Evolutionary conservation across 2,797 vertebrate species (phyloP).

Genomic region (Pteropus rufus): DNA sequence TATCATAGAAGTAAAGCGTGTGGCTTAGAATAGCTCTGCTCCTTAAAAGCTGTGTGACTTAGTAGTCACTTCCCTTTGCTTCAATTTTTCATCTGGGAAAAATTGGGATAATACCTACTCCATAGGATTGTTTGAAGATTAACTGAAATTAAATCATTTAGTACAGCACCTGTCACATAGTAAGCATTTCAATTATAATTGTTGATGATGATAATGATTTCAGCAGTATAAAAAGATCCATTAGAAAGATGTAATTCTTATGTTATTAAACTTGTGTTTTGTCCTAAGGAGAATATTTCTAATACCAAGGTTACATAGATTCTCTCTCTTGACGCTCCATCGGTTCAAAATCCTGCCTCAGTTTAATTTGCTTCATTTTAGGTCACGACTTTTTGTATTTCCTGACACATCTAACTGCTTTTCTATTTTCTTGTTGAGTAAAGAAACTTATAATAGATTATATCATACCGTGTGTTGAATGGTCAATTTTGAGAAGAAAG

Average conservation of each 20-base stretch:
- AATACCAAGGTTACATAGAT: background rate
- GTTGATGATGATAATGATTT: background rate
- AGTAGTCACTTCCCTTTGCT: background rate
- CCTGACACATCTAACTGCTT: slow-evolving; percentile 22
- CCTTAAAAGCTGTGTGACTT: background rate
- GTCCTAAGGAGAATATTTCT: background rate
- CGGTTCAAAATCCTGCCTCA: background rate
- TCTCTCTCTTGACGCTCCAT: background rate
- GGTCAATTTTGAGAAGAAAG: background rate
- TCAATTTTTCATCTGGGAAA: background rate
- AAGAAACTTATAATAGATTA: background rate
- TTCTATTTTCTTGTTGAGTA: slow-evolving; percentile 19
- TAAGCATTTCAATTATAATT: slow-evolving; percentile 6
- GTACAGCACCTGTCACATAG: background rate
- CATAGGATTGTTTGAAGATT: background rate
- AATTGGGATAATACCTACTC: background rate
- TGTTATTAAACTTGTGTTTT: background rate
- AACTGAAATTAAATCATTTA: background rate
- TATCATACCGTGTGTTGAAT: background rate
- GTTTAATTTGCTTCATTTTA: background rate
- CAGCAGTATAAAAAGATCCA: background rate
- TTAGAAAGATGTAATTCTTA: background rate
- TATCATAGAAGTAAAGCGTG: background rate
- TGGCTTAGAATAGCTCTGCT: background rate
- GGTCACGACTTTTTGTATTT: background rate